Base-by-base conservation (phyloP, 2,113 vertebrate genomes). In the Clarias macrocephalus region DNA sequence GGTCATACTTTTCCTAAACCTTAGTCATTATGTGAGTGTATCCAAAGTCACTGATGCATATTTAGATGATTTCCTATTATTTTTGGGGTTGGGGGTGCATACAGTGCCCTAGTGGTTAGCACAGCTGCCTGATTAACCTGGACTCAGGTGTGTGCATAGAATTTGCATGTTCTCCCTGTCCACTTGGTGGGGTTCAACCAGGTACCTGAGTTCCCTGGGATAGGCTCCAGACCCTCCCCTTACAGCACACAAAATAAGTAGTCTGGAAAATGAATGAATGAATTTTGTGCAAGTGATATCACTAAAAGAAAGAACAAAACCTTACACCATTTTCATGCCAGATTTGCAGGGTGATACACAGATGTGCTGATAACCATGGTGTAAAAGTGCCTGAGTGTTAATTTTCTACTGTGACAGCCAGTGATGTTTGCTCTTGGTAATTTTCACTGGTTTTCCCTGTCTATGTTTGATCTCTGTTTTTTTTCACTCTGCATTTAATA, bases 401-500 rank as follows among this genome's bases (percentile, higher is more conserved):
- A 90, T 91, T 89, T 7, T 91, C 23, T 72, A 79, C 65, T 81
- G 65, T 89, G 89, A 91, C 88, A 81, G 68, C 77, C 16, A 57
- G 85, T 86, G 82, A 90, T 85, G 62, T 75, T 60, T 54, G 18
- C 65, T 73, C 82, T 63, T 81, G 91, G 86, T 89, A 85, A 91
- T 90, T 88, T 85, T 83, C 84, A 54, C 73, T 54, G 80, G 48
- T 86, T 62, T 48, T 54, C 21, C n/a, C 11, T 87, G 75, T 72
- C 30, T 70, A 21, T 87, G 66, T 79, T 56, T 52, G 28, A 60
- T 62, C 13, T 83, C 59, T 89, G 79, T 68, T 77, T 88, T 86
- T 77, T 66, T 81, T 85, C 56, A 70, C 89, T 68, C 81, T 85
- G 85, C 52, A 33, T 86, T 91, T 90, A 92, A 91, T 84, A 88